Conservation (phyloP, 2,113 vertebrate genomes). For the Fulmarus glacialis region DNA sequence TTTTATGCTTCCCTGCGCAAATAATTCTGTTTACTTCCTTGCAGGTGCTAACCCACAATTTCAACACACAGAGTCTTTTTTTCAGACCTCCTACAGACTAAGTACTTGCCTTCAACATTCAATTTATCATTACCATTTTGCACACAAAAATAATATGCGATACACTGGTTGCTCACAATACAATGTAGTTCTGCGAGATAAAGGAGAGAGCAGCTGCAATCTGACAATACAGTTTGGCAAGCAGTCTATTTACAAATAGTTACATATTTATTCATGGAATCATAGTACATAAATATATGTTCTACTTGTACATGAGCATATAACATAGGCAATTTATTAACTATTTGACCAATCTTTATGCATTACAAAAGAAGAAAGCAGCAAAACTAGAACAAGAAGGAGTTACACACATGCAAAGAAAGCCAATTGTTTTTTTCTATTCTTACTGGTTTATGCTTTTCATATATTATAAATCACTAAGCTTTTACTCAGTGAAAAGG, state of each 20-base stretch:
- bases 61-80: background rate
- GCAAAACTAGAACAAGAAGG: background rate
- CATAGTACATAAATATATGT: background rate
- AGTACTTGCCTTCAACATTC: background rate
- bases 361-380: background rate
- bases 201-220: background rate
- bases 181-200: background rate
- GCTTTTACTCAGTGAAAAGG: background rate
- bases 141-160: background rate
- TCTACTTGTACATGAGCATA: background rate
- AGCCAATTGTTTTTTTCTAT: background rate
- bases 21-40: background rate
- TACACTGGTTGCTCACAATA: background rate
- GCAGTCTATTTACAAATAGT: background rate
- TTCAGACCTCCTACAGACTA: background rate
- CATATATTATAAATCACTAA: background rate
- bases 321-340: background rate
- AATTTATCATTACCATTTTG: background rate
- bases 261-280: background rate
- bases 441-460: background rate
- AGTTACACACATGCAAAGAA: background rate
- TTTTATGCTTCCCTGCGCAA: slow-evolving; percentile 7
- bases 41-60: background rate
- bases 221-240: background rate
- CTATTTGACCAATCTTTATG: background rate